phyloP scores from a whole-genome alignment of 2,113 vertebrate genomes.

The Eonycteris spelaea region DNA sequence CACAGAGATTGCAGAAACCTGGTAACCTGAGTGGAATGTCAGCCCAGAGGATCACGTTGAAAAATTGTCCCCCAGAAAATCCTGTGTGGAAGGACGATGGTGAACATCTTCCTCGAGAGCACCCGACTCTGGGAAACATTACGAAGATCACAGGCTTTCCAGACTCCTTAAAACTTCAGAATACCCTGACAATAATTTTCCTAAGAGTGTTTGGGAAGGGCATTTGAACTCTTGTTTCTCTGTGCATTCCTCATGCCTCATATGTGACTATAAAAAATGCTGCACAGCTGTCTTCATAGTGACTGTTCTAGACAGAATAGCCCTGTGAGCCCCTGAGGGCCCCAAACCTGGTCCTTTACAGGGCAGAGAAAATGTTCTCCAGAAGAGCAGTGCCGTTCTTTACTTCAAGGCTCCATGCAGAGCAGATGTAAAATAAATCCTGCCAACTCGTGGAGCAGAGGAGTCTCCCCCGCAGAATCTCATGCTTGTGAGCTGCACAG shows the following conservation, averaged over 20 bases:
- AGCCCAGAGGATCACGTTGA: background rate
- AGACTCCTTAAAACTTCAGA: background rate
- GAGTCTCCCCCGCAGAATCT: background rate
- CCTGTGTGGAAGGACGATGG: background rate
- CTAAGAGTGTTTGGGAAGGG: background rate
- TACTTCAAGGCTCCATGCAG: background rate
- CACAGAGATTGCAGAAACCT: conserved; percentile 80
- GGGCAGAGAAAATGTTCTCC: background rate
- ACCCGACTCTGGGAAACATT: background rate
- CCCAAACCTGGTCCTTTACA: background rate
- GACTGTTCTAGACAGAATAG: accelerated
- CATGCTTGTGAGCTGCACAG: background rate
- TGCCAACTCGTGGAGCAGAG: background rate
- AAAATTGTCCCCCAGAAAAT: background rate
- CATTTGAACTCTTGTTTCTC: background rate
- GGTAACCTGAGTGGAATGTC: conserved; percentile 32
- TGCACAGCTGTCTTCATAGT: accelerated
- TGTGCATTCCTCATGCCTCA: background rate
- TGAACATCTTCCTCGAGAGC: background rate
- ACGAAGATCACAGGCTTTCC: background rate
- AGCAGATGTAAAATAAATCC: background rate
- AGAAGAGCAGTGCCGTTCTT: background rate
- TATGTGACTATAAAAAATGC: background rate
- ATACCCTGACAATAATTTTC: background rate
- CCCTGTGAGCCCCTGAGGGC: background rate